These are phyloP conservation scores for Barnardius zonarius DNA, from an alignment of 2,113 vertebrate species.

Conservation along the genomic window DNA sequence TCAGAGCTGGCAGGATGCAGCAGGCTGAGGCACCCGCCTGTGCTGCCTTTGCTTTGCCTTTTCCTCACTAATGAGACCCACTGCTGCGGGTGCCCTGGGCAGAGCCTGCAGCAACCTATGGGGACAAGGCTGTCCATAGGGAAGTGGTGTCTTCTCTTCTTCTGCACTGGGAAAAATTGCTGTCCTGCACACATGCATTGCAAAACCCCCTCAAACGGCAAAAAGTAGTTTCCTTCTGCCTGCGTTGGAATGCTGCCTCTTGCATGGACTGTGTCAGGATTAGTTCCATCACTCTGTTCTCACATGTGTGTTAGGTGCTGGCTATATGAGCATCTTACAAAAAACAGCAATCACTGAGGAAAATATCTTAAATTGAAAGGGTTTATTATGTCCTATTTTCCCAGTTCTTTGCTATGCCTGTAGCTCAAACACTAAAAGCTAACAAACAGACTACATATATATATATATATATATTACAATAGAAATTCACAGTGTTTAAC, in stretches of 20 bases:
- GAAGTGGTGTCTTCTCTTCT: background rate
- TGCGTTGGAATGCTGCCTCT: background rate
- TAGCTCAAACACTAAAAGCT: background rate
- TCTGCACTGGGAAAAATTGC: background rate
- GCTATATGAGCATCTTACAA: background rate
- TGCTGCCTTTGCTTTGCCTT: background rate
- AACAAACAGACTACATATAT: background rate
- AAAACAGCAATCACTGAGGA: background rate
- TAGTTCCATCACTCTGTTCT: background rate
- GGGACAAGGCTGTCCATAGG: background rate
- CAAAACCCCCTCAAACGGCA: background rate
- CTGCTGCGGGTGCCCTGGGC: background rate
- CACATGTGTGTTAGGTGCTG: background rate
- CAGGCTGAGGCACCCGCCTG: background rate
- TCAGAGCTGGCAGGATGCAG: background rate
- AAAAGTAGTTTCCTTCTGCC: background rate
- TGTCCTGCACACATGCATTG: background rate
- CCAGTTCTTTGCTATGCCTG: background rate
- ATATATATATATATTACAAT: background rate
- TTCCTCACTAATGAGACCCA: background rate
- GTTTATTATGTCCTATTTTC: background rate
- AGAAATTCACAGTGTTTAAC: background rate
- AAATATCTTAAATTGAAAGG: rapidly evolving
- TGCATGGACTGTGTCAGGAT: background rate
- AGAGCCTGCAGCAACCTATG: rapidly evolving